Base-by-base conservation (phyloP, 2,113 vertebrate species). In the Prunella himalayana region DNA sequence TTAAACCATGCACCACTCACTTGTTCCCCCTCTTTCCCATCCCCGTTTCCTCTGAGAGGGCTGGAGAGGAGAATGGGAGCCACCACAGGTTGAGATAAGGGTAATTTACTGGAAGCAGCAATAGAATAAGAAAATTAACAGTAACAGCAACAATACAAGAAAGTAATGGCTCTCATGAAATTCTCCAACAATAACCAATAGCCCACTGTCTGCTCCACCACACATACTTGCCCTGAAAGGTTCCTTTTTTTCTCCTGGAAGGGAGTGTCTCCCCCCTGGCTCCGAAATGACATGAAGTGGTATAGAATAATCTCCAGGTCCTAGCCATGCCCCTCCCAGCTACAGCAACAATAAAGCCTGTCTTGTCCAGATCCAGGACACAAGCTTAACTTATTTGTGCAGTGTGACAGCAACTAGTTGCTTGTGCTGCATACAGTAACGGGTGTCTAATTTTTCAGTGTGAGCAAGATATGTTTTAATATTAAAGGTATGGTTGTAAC, bases 1-100 rank as follows among this genome's bases (percentile, higher is more conserved):
- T 41, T 31, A 56, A 64, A 35, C 3, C 21, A 64, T 2, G 5
- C 0, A 0, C 7, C 2, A 2, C 25, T 42, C 9, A 2, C 30
- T 49, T 35, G 33, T 2, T 49, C 3, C 6, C 2, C 5, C 18
- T 61, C 24, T n/a, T 61, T 35, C 20, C 19, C 20, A 7, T 39
- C 7, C 10, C 11, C n/a, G 31, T 54, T 47, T 10, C 31, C 2
- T 7, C 5, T 23, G 31, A 50, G 21, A 6, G 5, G 11, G 30
- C 9, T 41, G 21, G 31, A 64, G 25, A 56, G 50, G 31, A 57
- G 21, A 72, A 50, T 7, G 14, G 15, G 18, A 56, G 12, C 15
- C 37, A 57, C 12, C 37, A 57, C 72, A 28, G 10, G 4, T 13
- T 72, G 42, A 50, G 25, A 35, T 64, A 65, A 42, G 18, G 72